Evolutionary conservation across 2,113 vertebrate genomes (phyloP).

Genomic region (Phalacrocorax carbo): DNA sequence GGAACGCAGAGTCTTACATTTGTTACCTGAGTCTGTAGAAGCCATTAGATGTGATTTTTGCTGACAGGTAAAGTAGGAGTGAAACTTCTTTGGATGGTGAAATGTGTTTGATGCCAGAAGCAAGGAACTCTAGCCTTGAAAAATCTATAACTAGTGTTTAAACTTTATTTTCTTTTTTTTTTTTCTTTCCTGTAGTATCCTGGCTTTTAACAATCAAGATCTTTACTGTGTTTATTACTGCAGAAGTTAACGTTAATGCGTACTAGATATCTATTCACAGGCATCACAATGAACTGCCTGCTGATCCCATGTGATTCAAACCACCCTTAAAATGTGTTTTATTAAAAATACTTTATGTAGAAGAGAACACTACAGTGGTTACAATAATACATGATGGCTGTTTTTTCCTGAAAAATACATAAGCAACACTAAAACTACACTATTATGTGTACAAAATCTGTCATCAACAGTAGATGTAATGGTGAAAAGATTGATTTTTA

Average conservation of each 20-base stretch:
- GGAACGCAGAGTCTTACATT: not conserved
- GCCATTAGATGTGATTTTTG: not conserved
- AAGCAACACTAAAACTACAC: not conserved
- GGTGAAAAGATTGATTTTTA: constrained; percentile 11
- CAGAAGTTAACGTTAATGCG: constrained; percentile 35
- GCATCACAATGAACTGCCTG: not conserved
- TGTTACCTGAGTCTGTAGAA: not conserved
- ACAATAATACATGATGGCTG: not conserved
- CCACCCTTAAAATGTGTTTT: not conserved
- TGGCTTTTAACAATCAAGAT: not conserved
- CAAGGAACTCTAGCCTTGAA: not conserved
- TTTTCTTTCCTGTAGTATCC: not conserved
- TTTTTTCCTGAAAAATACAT: not conserved
- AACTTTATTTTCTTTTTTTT: not conserved
- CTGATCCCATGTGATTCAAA: not conserved
- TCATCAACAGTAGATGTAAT: not conserved
- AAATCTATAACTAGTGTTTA: not conserved
- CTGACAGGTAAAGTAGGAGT: not conserved
- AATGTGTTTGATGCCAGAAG: constrained; percentile 1
- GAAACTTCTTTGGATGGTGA: not conserved
- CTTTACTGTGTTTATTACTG: constrained; percentile 11
- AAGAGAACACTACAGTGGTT: not conserved
- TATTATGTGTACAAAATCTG: not conserved
- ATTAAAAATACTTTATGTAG: constrained; percentile 10
- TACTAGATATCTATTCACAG: not conserved